These are phyloP conservation scores for Lycophotia porphyrea DNA, from an alignment of 2,888 invertebrate genomes.

Conservation along the genomic window DNA sequence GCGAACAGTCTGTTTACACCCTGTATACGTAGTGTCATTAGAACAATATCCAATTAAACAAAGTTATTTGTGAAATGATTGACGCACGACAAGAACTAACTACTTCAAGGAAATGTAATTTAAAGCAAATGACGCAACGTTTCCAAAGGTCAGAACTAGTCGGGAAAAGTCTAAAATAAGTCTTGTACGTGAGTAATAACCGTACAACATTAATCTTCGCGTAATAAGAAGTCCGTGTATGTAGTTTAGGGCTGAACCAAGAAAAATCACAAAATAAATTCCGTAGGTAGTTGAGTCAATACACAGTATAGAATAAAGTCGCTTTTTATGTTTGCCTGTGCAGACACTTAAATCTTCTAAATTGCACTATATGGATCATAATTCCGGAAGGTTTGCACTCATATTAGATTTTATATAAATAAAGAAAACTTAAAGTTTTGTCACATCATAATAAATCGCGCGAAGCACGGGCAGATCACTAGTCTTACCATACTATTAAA, in stretches of 20 bases:
- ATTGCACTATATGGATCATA: neutral
- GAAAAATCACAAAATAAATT: neutral
- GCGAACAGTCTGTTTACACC: too few species aligned
- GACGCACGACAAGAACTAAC: neutral
- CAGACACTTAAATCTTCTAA: neutral
- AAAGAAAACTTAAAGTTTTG: neutral
- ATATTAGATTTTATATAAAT: too few species aligned
- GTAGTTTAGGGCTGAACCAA: neutral
- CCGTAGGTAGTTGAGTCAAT: neutral
- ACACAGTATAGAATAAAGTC: neutral
- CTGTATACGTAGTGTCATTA: slow-evolving; percentile 12
- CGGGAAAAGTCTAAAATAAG: neutral
- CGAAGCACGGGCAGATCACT: neutral
- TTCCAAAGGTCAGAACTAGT: slow-evolving; percentile 7
- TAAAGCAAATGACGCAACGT: neutral
- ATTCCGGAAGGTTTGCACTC: too few species aligned
- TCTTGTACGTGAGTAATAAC: slow-evolving; percentile 1
- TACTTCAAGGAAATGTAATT: neutral
- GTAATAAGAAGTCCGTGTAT: neutral
- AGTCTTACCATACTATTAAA: too few species aligned
- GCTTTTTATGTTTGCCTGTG: neutral
- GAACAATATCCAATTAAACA: slow-evolving; percentile 13
- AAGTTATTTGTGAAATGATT: neutral
- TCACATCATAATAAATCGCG: neutral
- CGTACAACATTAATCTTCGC: slow-evolving; percentile 10